A percentile compares a stretch with the other conserved stretches of the same genome.
Conservation (phyloP, 2,113 vertebrate genomes). For the Plestiodon gilberti region DNA sequence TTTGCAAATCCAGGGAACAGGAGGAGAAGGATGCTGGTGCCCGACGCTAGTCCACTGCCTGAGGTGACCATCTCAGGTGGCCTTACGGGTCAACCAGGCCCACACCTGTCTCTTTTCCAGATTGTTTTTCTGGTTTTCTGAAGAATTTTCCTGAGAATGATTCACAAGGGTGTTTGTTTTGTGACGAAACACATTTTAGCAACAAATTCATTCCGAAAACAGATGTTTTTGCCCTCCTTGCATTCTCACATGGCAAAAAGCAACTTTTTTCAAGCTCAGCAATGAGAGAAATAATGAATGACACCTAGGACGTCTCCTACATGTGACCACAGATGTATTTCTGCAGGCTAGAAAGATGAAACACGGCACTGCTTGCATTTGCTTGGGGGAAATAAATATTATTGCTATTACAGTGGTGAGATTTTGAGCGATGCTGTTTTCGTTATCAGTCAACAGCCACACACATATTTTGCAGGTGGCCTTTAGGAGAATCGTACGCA, state of each 20-base stretch:
- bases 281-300: slow-evolving; percentile 39
- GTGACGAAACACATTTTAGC: no score
- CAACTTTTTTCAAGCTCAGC: neutral
- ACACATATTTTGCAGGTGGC: slow-evolving; percentile 35
- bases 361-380: slow-evolving; percentile 67
- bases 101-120: no score
- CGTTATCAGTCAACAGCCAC: slow-evolving; percentile 68
- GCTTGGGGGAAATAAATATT: slow-evolving; percentile 66
- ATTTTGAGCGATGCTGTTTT: slow-evolving; percentile 72
- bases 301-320: no score
- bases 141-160: no score
- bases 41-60: no score
- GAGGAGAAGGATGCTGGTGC: no score
- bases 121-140: no score
- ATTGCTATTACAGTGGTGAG: slow-evolving; percentile 67
- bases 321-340: slow-evolving; percentile 44
- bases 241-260: neutral
- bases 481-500: neutral
- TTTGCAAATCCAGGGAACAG: no score
- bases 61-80: no score
- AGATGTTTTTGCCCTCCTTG: slow-evolving; percentile 19
- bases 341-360: slow-evolving; percentile 69
- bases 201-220: no score
- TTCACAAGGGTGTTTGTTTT: no score
- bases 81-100: no score